Conservation (phyloP, 1,140 invertebrate species). For the Drosophila melanogaster region Release_6_plus_ISO1_MT NT_033779.5:20772501-20773000, state of each 20-base stretch:
- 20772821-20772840: no score
- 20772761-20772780: neutral
- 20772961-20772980: conserved; percentile 48
- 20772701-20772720: neutral
- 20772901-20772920: conserved; percentile 35
- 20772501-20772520: conserved; percentile 8
- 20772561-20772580: conserved; percentile 75
- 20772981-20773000: conserved; percentile 69
- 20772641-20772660: conserved; percentile 52
- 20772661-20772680: conserved; percentile 28
- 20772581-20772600: conserved; percentile 79
- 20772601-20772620: conserved; percentile 58
- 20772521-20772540: conserved; percentile 18
- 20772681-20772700: neutral
- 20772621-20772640: conserved; percentile 45
- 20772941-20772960: conserved; percentile 41
- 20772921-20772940: conserved; percentile 73
- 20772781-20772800: no score
- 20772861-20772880: neutral
- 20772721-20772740: conserved; percentile 72
- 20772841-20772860: conserved; percentile 6
- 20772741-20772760: conserved; percentile 5
- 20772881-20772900: conserved; percentile 2
- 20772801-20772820: no score
- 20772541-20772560: conserved; percentile 27